A percentile compares a stretch with the other conserved stretches of the same genome.
Evolutionary conservation across 2,797 vertebrate genomes (phyloP).

Genomic region (Coreius guichenoti): DNA sequence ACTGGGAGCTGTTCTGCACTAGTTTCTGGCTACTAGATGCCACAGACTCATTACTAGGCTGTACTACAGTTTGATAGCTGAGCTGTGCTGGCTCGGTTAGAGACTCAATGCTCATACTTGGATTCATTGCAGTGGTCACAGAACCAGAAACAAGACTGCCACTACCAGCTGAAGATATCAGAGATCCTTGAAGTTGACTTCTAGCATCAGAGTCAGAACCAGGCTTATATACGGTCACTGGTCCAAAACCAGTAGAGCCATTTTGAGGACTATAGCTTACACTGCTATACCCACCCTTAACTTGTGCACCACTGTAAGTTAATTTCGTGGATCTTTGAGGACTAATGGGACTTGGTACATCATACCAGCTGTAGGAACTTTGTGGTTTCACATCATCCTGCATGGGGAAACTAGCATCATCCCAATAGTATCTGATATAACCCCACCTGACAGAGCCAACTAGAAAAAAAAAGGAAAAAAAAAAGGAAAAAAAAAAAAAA

Average conservation of each 20-base stretch:
- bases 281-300: not conserved
- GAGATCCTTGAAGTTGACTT: not conserved
- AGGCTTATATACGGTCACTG: not conserved
- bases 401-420: not conserved
- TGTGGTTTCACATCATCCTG: not conserved
- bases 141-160: not conserved
- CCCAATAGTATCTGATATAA: no score
- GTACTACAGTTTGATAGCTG: not conserved
- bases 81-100: not conserved
- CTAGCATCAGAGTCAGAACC: not conserved
- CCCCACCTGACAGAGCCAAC: no score
- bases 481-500: no score
- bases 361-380: not conserved
- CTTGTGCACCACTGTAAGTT: not conserved
- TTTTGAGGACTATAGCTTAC: not conserved
- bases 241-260: not conserved
- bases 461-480: no score
- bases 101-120: not conserved
- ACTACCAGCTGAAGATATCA: not conserved
- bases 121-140: not conserved
- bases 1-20: no score
- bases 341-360: no score
- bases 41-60: no score
- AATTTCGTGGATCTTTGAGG: not conserved
- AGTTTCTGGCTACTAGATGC: no score